Percentiles rank a stretch among this genome's conserved stretches.
These are phyloP conservation scores for Chaetops frenatus DNA, from an alignment of 2,113 vertebrate genomes.

Conservation along the genomic window DNA sequence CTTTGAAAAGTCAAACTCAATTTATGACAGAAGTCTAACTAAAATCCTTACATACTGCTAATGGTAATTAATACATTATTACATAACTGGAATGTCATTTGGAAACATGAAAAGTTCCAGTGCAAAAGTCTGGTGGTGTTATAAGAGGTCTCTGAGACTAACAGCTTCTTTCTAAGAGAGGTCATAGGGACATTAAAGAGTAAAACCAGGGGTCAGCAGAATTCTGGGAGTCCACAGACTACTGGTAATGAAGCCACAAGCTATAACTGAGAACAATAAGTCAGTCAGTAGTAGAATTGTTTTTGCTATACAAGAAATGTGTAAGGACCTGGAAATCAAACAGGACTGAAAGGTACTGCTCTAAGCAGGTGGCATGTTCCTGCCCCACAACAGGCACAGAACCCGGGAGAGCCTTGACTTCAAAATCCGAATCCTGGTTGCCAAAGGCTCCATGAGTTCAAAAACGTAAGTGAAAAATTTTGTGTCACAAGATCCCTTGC, in stretches of 20 bases:
- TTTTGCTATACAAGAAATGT: background rate
- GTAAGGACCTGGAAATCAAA: background rate
- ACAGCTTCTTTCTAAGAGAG: background rate
- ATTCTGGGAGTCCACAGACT: background rate
- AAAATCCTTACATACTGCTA: background rate
- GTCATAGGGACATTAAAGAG: background rate
- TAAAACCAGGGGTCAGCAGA: background rate
- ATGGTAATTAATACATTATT: background rate
- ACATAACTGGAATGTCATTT: background rate
- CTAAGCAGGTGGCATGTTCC: background rate
- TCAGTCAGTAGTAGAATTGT: background rate
- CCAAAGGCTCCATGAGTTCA: background rate
- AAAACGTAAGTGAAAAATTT: background rate
- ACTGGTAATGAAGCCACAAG: background rate
- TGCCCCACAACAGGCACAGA: background rate
- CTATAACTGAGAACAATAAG: background rate
- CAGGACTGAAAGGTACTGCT: background rate
- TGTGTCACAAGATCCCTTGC: background rate
- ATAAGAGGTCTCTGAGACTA: background rate
- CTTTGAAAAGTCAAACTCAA: background rate
- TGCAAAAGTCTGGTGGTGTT: background rate
- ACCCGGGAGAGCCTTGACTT: background rate
- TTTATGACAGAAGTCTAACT: background rate
- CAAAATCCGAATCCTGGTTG: background rate
- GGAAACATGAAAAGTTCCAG: background rate